A percentile compares a stretch with the other conserved stretches of the same genome.
Conservation (phyloP, 2,797 vertebrate species). For the Hippopotamyrus pictus region DNA sequence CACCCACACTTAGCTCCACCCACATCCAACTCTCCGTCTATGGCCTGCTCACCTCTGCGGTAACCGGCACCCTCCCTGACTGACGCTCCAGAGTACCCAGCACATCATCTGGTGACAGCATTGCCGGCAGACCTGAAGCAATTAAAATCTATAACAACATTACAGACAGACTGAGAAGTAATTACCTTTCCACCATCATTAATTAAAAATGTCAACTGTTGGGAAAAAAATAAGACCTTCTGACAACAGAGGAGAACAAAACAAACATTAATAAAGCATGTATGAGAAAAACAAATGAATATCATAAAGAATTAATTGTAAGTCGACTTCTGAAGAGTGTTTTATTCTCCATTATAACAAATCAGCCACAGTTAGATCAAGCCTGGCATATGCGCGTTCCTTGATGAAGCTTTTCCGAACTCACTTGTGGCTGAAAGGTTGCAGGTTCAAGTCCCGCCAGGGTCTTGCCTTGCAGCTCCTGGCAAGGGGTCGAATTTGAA, state of each 20-base stretch:
- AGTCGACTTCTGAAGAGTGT: background rate
- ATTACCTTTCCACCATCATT: background rate
- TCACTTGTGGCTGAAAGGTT: background rate
- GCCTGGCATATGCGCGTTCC: background rate
- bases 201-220: background rate
- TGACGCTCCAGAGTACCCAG: background rate
- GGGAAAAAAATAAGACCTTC: background rate
- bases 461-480: background rate
- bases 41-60: background rate
- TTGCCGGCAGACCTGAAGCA: background rate
- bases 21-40: background rate
- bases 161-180: conserved; percentile 2
- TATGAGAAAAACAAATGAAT: background rate
- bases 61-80: background rate
- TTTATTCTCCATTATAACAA: background rate
- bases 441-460: background rate
- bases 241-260: background rate
- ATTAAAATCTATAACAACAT: conserved; percentile 8
- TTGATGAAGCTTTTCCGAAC: background rate
- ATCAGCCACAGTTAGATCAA: background rate
- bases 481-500: background rate
- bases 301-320: background rate
- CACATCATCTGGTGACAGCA: background rate
- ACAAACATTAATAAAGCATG: conserved; percentile 2
- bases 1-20: background rate